Conservation (phyloP, 2,797 vertebrate genomes). For the Hippocampus kuda region DNA sequence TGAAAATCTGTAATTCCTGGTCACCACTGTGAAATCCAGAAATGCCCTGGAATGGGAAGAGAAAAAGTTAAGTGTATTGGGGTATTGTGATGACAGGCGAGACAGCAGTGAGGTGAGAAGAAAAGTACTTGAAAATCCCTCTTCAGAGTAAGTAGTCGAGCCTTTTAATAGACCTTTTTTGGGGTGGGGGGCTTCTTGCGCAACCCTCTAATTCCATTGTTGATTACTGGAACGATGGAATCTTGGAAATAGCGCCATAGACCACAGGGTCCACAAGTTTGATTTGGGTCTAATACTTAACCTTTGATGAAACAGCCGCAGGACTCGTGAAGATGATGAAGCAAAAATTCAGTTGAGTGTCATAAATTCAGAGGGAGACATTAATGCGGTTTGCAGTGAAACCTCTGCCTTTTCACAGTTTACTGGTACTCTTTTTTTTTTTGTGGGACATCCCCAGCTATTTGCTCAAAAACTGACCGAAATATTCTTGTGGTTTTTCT, state of each 20-base stretch:
- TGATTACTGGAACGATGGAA: slow-evolving; percentile 24
- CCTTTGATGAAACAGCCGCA: not conserved
- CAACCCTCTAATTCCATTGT: slow-evolving; percentile 12
- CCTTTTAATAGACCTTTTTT: not conserved
- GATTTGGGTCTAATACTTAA: not conserved
- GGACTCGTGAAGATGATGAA: not conserved
- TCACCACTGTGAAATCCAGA: slow-evolving; percentile 20
- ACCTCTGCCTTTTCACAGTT: not conserved
- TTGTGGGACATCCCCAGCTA: not conserved
- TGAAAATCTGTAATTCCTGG: slow-evolving; percentile 22
- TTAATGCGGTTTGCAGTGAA: not conserved
- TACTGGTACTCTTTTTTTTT: too few relatives aligned
- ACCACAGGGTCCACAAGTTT: not conserved
- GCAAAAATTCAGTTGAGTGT: too few relatives aligned
- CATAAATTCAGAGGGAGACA: not conserved
- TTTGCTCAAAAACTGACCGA: not conserved
- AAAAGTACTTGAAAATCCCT: slow-evolving; percentile 28
- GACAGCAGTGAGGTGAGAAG: slow-evolving; percentile 28
- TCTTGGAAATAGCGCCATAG: not conserved
- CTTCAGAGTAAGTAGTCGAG: slow-evolving; percentile 4
- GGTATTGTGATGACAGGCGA: slow-evolving; percentile 1
- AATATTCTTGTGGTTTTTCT: too few relatives aligned
- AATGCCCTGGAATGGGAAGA: slow-evolving; percentile 3
- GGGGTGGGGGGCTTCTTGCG: not conserved
- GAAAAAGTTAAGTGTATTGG: slow-evolving; percentile 11